phyloP scores from a whole-genome alignment of 2,797 vertebrate species.

The Sus cebifrons region DNA sequence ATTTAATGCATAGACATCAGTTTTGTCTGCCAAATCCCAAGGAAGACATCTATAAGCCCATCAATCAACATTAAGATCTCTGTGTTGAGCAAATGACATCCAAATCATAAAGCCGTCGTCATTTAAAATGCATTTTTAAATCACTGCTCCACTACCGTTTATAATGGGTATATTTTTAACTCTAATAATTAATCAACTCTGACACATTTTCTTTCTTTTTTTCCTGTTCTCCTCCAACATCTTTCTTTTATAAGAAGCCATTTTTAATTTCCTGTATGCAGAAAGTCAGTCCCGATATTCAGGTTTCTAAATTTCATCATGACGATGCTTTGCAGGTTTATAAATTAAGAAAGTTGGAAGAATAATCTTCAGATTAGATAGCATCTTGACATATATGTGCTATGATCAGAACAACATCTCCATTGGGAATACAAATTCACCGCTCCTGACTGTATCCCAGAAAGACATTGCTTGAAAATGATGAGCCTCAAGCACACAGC shows the following conservation, averaged over 20 bases:
- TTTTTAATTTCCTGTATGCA: conserved; percentile 87
- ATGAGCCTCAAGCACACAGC: conserved; percentile 58
- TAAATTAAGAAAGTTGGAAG: conserved; percentile 79
- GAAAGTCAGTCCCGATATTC: conserved; percentile 73
- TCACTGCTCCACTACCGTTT: conserved; percentile 77
- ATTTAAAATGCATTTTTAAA: conserved; percentile 80
- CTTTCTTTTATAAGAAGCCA: conserved; percentile 81
- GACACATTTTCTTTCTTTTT: conserved; percentile 52
- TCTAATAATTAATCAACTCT: conserved; percentile 86
- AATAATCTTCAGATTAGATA: conserved; percentile 80
- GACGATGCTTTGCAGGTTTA: conserved; percentile 69
- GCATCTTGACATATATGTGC: conserved; percentile 66
- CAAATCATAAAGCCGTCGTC: conserved; percentile 80
- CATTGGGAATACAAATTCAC: conserved; percentile 79
- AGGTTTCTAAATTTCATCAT: conserved; percentile 67
- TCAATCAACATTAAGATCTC: conserved; percentile 78
- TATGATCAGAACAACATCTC: conserved; percentile 65
- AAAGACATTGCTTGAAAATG: conserved; percentile 72
- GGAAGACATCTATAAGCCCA: conserved; percentile 73
- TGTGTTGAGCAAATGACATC: conserved; percentile 77
- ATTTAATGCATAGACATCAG: conserved; percentile 80
- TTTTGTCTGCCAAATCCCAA: conserved; percentile 79
- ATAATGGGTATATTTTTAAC: conserved; percentile 78
- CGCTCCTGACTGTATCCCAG: conserved; percentile 51
- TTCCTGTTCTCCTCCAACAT: conserved; percentile 72